Evolutionary conservation across 1,140 invertebrate species (phyloP), one percentile per base, ranked within the genome.

Genomic region (Cydia splendana): DNA sequence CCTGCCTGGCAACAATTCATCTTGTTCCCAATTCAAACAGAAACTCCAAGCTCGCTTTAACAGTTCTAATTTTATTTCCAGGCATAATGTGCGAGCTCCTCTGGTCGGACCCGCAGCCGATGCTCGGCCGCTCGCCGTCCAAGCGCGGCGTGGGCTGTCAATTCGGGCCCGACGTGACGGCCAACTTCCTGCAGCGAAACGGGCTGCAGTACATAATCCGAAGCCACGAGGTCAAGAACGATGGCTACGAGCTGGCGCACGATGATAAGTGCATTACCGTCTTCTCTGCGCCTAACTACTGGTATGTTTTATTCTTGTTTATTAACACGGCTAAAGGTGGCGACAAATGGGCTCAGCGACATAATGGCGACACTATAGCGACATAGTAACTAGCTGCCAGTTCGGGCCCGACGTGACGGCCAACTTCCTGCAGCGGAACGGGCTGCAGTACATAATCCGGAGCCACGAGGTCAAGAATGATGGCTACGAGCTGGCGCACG

Each of bases 241-340:
- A 98, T 65, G 99, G 99, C 4, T 99, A 99, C 87, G 98, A 99
- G 94, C 94, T 98, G 20, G 96, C 96, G 10, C 99, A 99, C 89
- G 95, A 98, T 89, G 98, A 97, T 34, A 97, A 98, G 88, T 99
- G 98, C 88, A 98, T 99, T 81, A 99, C 98, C 3, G 98, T 99
- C 4, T 99, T 99, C 94, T 99, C 98, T 24, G 99, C 99, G 79
- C 99, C 99, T 77, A 99, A 99, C 94, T 99, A 99, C 95, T 99
- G 99, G 98, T 98, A 94, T 12, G 57, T 2, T 53, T 24, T 24
- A 12, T 24, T 62, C 1, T 20, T 62, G 2, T 9, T 62, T 20
- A 20, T 6, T 12, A 7, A 53, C 12, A 53, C 5, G 34, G 5
- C 34, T 34, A 34, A 6, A 34, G 34, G 34, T 34, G 5, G 5